These are phyloP conservation scores for Atherinomorus stipes DNA, from an alignment of 2,113 vertebrate genomes.

Conservation along the genomic window DNA sequence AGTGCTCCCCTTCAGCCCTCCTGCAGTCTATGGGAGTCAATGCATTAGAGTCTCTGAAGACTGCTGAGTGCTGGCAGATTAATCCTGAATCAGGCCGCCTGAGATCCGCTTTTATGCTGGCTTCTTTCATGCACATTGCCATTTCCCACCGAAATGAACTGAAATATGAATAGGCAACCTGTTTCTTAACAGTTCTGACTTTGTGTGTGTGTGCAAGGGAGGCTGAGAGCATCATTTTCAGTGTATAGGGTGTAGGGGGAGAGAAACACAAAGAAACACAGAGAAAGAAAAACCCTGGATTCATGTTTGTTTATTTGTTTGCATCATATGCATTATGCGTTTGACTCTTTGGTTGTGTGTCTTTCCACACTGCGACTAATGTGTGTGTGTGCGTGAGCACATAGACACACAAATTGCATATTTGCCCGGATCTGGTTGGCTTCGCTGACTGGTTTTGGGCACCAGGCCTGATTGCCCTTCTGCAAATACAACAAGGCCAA, in stretches of 20 bases:
- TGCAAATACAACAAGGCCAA: conserved; percentile 79
- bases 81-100: conserved; percentile 65
- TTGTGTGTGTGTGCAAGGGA: not conserved
- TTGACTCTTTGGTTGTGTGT: conserved; percentile 57
- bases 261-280: conserved; percentile 42
- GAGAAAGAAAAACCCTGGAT: conserved; percentile 62
- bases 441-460: conserved; percentile 71
- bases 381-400: conserved; percentile 15
- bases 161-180: conserved; percentile 65
- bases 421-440: conserved; percentile 80
- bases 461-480: conserved; percentile 78
- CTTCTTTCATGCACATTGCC: conserved; percentile 57
- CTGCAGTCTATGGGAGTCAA: conserved; percentile 72
- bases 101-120: conserved; percentile 62
- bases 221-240: conserved; percentile 25
- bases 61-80: conserved; percentile 67
- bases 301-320: conserved; percentile 77
- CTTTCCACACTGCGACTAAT: conserved; percentile 5
- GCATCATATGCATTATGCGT: conserved; percentile 69
- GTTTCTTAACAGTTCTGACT: conserved; percentile 46
- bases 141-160: conserved; percentile 61
- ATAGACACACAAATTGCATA: conserved; percentile 60
- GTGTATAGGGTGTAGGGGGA: conserved; percentile 13
- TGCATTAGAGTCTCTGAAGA: conserved; percentile 71
- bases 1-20: conserved; percentile 70